phyloP scores from a whole-genome alignment of 2,797 vertebrate genomes.

The Catostomus latipinnis region DNA sequence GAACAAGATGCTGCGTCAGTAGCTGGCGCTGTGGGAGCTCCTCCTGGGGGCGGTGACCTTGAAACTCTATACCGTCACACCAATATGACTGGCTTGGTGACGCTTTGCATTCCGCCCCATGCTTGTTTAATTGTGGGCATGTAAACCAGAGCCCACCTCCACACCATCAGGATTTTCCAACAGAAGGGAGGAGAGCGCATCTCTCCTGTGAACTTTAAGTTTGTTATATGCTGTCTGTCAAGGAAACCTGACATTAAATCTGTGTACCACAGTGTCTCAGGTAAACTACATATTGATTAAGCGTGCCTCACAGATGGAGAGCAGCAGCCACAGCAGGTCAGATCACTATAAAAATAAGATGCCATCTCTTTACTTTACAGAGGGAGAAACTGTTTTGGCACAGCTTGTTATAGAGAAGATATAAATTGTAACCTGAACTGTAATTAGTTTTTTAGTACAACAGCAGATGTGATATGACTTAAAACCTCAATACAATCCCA shows the following conservation, averaged over 20 bases:
- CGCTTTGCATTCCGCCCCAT: too few species aligned
- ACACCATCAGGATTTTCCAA: too few species aligned
- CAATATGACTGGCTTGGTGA: too few species aligned
- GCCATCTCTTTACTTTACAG: slow-evolving; percentile 28
- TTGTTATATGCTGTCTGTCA: not conserved
- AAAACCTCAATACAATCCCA: slow-evolving; percentile 26
- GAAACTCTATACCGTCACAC: too few species aligned
- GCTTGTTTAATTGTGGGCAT: too few species aligned
- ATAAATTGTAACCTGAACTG: not conserved
- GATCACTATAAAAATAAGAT: slow-evolving; percentile 36
- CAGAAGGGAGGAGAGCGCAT: too few species aligned
- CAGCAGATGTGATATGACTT: slow-evolving; percentile 43
- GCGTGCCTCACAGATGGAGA: slow-evolving; percentile 30
- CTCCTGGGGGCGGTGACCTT: too few species aligned
- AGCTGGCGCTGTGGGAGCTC: too few species aligned
- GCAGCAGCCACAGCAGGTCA: slow-evolving; percentile 29
- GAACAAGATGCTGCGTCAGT: too few species aligned
- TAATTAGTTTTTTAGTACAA: not conserved
- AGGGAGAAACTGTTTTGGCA: slow-evolving; percentile 16
- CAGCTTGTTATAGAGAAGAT: slow-evolving; percentile 4
- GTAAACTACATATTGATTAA: slow-evolving; percentile 51
- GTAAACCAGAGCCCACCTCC: too few species aligned
- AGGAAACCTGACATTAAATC: not conserved
- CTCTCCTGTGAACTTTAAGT: not conserved
- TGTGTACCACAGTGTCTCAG: not conserved